Conservation (phyloP, 2,113 vertebrate species). For the Sakesphorus luctuosus region DNA sequence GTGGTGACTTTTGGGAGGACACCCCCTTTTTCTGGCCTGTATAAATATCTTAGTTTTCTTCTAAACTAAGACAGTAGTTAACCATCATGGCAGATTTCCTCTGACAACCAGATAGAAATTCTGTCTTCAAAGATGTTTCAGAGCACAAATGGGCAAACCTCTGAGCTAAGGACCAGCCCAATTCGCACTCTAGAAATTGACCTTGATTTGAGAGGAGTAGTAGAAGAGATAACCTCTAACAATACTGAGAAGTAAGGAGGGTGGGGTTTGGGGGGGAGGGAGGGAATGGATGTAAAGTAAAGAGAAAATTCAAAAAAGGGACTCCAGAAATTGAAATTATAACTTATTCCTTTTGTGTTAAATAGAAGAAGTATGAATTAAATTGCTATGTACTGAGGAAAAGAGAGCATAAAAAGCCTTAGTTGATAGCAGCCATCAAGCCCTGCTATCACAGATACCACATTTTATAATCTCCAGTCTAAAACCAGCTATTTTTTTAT, state of each 20-base stretch:
- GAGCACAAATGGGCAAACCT: neutral
- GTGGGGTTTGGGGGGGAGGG: no score
- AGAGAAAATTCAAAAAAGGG: neutral
- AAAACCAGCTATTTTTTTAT: neutral
- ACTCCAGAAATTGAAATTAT: neutral
- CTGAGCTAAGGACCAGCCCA: neutral
- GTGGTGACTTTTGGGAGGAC: no score
- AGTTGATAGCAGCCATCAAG: neutral
- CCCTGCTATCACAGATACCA: neutral
- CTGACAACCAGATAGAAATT: neutral
- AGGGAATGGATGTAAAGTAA: neutral
- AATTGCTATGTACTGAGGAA: neutral
- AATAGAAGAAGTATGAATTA: neutral
- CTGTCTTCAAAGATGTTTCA: neutral
- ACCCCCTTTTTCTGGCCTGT: no score
- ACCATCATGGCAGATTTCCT: neutral
- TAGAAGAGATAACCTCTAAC: neutral
- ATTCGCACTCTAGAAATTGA: neutral
- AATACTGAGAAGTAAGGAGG: neutral
- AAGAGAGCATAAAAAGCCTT: neutral
- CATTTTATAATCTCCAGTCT: neutral
- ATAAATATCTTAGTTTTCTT: no score
- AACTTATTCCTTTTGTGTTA: neutral
- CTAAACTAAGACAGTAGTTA: no score
- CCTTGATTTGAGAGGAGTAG: neutral